Evolutionary conservation across 2,113 vertebrate genomes (phyloP), one percentile per base, ranked within the genome.

Genomic region (Mesoclemmys tuberculata): DNA sequence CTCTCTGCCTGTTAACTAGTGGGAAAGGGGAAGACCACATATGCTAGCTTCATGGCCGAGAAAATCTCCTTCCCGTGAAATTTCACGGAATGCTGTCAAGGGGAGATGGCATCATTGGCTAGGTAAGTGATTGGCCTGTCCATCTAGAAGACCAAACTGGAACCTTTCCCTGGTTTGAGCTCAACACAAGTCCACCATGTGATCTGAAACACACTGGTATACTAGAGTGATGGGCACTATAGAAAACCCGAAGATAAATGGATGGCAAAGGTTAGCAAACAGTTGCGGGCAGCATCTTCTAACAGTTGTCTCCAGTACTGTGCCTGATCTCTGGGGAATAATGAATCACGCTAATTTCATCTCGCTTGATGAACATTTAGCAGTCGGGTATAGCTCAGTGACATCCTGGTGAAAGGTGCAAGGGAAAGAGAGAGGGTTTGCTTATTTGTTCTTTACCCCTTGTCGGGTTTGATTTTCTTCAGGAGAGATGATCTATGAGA

Each of bases 181-280:
- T 94, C 95, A 95, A 83, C 90, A 8, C 3, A 5, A 58, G 56
- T 58, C 21, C 94, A 89, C 27, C 12, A 49, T 82, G 71, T 88
- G 85, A 95, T 1, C 27, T 78, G 14, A 78, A 78, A 82, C 95
- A 44, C 88, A 88, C 80, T 86, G 44, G 77, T 31, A 68, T 82
- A 0, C 41, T 94, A 94, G 93, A 93, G 87, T 35, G 52, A 95
- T 31, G 41, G 41, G 91, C 68, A 90, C 82, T 80, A 52, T 4
- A 56, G 27, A 87, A 84, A 91, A 13, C 84, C 84, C 56, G 49
- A 41, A 93, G 88, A 95, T 61, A 96, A 96, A 96, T 79, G 75
- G 88, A 94, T 77, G 85, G 87, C 3, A 90, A 96, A 96, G 91
- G 85, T 92, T 95, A 91, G 79, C 91, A 46, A 49, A 64, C 85